Percentiles rank a stretch among this genome's conserved stretches.
These are phyloP conservation scores for Homarus americanus DNA, from an alignment of 1,140 invertebrate species.

Conservation along the genomic window DNA sequence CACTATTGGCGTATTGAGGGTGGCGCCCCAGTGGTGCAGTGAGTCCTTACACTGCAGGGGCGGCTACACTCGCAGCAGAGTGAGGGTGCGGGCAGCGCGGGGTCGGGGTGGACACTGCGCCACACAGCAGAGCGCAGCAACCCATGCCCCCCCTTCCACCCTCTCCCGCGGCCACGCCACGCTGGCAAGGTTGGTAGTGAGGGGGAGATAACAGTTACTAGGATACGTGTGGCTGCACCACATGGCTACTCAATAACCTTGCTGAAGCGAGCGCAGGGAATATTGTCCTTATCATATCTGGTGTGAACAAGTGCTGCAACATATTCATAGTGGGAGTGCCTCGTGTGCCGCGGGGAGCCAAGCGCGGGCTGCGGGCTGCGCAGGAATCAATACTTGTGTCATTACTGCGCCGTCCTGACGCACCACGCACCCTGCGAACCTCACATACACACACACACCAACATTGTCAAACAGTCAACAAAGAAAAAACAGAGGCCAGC, in stretches of 20 bases:
- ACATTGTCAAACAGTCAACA: no score
- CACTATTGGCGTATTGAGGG: not conserved
- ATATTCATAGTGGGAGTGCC: not conserved
- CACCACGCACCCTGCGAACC: conserved; percentile 60
- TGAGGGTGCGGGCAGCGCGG: conserved; percentile 33
- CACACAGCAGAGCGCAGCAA: conserved; percentile 33
- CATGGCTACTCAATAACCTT: no score
- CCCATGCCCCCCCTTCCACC: not conserved
- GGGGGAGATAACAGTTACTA: not conserved
- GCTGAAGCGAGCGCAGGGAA: no score
- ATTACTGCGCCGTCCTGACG: conserved; percentile 51
- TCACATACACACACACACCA: not conserved
- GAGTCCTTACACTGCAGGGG: not conserved
- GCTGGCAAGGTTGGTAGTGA: not conserved
- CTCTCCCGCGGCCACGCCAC: not conserved
- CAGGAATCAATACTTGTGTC: conserved; percentile 61
- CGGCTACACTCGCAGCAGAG: not conserved
- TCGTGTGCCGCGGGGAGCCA: not conserved
- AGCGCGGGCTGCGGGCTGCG: conserved; percentile 50
- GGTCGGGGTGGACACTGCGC: conserved; percentile 42
- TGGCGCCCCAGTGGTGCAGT: not conserved
- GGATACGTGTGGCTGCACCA: not conserved
- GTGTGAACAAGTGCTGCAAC: not conserved
- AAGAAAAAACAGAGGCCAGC: no score
- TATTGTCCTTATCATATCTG: not conserved